phyloP scores from a whole-genome alignment of 2,113 vertebrate genomes.

The Mystacornis crossleyi region DNA sequence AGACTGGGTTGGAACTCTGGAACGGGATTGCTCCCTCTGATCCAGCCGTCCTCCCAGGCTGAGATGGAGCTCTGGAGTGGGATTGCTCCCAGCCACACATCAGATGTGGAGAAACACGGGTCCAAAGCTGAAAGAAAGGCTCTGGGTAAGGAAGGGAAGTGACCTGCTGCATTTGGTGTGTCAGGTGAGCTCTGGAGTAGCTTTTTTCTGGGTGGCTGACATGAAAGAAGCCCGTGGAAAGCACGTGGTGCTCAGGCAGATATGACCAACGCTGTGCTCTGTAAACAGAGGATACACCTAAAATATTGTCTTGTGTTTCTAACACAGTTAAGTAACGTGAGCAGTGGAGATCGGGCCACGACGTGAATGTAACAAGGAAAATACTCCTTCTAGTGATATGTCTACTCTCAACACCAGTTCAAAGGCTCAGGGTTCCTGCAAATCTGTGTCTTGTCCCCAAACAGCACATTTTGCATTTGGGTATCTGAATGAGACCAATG shows the following conservation, averaged over 20 bases:
- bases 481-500: accelerated
- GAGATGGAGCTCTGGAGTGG: background rate
- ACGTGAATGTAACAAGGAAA: accelerated
- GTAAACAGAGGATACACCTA: background rate
- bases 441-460: accelerated
- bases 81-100: background rate
- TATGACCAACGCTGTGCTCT: background rate
- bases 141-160: accelerated
- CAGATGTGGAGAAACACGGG: background rate
- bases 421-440: background rate
- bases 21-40: background rate
- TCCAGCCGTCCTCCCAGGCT: background rate
- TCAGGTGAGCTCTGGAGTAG: background rate
- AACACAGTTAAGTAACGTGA: background rate
- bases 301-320: background rate
- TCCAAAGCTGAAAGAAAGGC: background rate
- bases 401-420: background rate
- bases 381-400: background rate
- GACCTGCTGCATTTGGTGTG: background rate
- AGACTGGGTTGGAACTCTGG: background rate
- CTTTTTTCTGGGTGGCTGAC: background rate
- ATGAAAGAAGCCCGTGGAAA: accelerated
- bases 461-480: background rate
- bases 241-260: background rate
- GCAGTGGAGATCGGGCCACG: background rate